phyloP scores from a whole-genome alignment of 1,140 invertebrate species.

The Lasioglossum baleicum region DNA sequence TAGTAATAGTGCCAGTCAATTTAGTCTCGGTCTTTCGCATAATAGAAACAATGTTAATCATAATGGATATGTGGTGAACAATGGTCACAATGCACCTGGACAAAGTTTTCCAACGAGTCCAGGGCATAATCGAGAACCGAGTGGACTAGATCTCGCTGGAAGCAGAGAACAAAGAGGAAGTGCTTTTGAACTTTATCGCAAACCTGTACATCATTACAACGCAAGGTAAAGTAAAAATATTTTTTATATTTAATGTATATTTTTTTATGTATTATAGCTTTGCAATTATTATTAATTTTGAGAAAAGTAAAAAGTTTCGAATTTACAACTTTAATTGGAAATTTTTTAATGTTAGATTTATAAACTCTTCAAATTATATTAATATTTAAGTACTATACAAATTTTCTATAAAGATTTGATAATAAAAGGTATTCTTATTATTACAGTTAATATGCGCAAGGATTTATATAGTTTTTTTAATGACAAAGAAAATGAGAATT shows the following conservation, averaged over 20 bases:
- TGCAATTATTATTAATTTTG: neutral
- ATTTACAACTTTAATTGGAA: too few relatives aligned
- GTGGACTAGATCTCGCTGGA: slow-evolving; percentile 87
- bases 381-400: too few relatives aligned
- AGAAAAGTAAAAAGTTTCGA: neutral
- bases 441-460: slow-evolving; percentile 47
- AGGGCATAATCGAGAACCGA: slow-evolving; percentile 80
- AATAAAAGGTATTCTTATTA: slow-evolving; percentile 31
- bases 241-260: too few relatives aligned
- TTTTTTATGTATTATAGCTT: too few relatives aligned
- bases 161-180: slow-evolving; percentile 95
- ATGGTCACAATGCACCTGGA: slow-evolving; percentile 25
- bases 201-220: slow-evolving; percentile 89
- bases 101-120: slow-evolving; percentile 40
- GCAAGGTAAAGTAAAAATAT: slow-evolving; percentile 88
- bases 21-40: slow-evolving; percentile 78
- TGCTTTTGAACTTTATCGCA: slow-evolving; percentile 96
- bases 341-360: too few relatives aligned
- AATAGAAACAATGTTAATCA: slow-evolving; percentile 76
- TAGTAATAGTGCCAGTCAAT: slow-evolving; percentile 79
- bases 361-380: too few relatives aligned
- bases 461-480: neutral
- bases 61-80: slow-evolving; percentile 61
- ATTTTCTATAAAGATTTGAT: too few relatives aligned
- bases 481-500: neutral